A percentile compares a stretch with the other conserved stretches of the same genome.
These are phyloP conservation scores for Mythimna albipuncta DNA, from an alignment of 2,888 invertebrate genomes.

Conservation along the genomic window DNA sequence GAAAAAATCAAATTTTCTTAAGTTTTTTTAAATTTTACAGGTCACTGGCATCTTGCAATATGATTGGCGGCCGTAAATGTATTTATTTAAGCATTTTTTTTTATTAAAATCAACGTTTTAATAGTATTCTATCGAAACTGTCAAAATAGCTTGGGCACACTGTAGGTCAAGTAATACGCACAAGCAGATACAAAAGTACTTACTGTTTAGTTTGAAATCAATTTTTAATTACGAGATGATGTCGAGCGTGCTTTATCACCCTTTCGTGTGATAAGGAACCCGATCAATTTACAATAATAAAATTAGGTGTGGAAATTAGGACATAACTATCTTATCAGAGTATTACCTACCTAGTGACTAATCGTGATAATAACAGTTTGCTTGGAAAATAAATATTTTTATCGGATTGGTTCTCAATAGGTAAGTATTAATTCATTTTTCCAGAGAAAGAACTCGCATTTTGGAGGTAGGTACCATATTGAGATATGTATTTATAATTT, in stretches of 20 bases:
- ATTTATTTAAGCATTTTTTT: no score
- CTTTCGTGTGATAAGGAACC: conserved; percentile 2
- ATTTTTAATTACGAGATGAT: background rate
- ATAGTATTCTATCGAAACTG: background rate
- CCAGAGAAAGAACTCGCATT: conserved; percentile 12
- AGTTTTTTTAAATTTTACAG: no score
- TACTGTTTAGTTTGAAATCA: background rate
- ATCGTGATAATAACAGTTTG: conserved; percentile 61
- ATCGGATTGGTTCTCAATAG: conserved; percentile 36
- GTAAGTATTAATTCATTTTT: conserved; percentile 1
- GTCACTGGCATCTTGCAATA: no score
- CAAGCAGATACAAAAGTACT: no score
- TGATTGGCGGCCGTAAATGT: no score
- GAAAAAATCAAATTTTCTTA: no score
- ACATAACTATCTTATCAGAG: conserved; percentile 73
- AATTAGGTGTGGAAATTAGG: conserved; percentile 63
- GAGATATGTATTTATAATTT: background rate
- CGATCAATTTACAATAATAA: conserved; percentile 44
- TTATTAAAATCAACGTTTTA: no score
- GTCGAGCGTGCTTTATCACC: background rate
- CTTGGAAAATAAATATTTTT: conserved; percentile 59
- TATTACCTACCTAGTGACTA: conserved; percentile 37
- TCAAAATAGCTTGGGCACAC: conserved; percentile 1
- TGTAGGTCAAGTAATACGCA: background rate
- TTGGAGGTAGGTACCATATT: no score